phyloP scores from a whole-genome alignment of 2,113 vertebrate genomes.

The Psilopsiagon aymara region DNA sequence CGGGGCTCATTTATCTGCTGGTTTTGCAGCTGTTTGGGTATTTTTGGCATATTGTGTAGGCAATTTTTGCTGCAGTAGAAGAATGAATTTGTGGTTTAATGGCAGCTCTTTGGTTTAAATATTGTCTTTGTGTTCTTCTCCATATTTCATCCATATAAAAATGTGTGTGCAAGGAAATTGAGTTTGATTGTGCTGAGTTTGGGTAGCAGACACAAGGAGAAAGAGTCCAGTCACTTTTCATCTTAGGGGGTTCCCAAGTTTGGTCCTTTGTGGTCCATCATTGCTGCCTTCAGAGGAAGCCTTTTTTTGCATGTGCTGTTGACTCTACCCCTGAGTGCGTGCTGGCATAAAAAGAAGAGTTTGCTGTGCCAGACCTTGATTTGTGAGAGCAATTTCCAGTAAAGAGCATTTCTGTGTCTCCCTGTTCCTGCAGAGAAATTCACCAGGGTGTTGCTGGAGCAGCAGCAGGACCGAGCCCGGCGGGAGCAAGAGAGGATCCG shows the following conservation, averaged over 20 bases:
- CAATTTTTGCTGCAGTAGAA: neutral
- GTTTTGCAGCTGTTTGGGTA: neutral
- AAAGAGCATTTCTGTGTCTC: slow-evolving; percentile 2
- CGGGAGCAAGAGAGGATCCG: slow-evolving; percentile 95
- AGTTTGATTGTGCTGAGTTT: neutral
- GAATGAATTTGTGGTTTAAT: neutral
- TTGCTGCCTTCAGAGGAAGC: neutral
- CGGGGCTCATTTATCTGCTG: neutral
- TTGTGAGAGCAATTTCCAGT: slow-evolving; percentile 16
- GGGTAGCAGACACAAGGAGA: neutral
- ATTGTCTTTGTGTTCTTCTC: neutral
- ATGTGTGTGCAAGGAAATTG: neutral
- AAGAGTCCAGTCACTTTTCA: neutral
- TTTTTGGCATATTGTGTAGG: neutral
- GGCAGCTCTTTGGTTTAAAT: neutral
- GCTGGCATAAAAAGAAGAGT: neutral
- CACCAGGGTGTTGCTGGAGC: slow-evolving; percentile 91
- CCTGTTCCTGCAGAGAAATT: slow-evolving; percentile 85
- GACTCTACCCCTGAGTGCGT: neutral
- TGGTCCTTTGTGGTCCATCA: neutral
- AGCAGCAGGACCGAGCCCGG: slow-evolving; percentile 93
- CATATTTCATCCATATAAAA: neutral
- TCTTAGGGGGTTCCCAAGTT: neutral
- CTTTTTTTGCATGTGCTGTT: neutral
- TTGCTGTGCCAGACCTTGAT: slow-evolving; percentile 13